phyloP scores from a whole-genome alignment of 1,140 invertebrate genomes.

The Vollenhovia emeryi region DNA sequence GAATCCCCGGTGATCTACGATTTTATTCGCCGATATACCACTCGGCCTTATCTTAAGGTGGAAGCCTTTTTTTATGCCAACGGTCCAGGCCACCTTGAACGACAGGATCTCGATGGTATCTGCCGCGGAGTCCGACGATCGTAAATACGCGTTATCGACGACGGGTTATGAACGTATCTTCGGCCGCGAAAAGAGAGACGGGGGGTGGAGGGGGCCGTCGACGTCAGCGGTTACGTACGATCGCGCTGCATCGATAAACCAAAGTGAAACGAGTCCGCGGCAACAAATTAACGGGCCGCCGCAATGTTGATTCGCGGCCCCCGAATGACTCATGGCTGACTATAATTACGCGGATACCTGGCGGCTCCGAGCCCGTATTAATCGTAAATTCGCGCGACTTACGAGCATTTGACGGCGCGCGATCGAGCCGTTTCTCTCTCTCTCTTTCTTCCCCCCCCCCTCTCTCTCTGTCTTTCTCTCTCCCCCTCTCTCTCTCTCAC shows the following conservation, averaged over 20 bases:
- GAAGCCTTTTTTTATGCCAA: slow-evolving; percentile 63
- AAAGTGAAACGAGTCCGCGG: slow-evolving; percentile 59
- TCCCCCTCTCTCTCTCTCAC: slow-evolving; percentile 21
- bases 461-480: slow-evolving; percentile 16
- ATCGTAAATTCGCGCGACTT: slow-evolving; percentile 64
- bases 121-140: slow-evolving; percentile 39
- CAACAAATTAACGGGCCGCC: slow-evolving; percentile 52
- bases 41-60: slow-evolving; percentile 62
- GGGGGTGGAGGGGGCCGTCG: slow-evolving; percentile 20
- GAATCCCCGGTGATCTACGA: slow-evolving; percentile 71
- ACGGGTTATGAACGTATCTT: slow-evolving; percentile 66
- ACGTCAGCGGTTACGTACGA: slow-evolving; percentile 53
- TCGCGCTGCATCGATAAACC: slow-evolving; percentile 50
- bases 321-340: slow-evolving; percentile 52
- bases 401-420: slow-evolving; percentile 54
- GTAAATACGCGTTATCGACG: slow-evolving; percentile 66
- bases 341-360: slow-evolving; percentile 47
- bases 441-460: slow-evolving; percentile 4
- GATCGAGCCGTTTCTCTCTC: slow-evolving; percentile 43
- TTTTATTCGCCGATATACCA: slow-evolving; percentile 73
- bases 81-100: slow-evolving; percentile 55
- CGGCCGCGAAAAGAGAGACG: slow-evolving; percentile 59
- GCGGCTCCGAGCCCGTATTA: slow-evolving; percentile 49
- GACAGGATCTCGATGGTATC: slow-evolving; percentile 64
- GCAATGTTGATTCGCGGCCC: slow-evolving; percentile 42